These are phyloP conservation scores for Anadara kagoshimensis DNA, from an alignment of 1,140 invertebrate species.

Conservation along the genomic window DNA sequence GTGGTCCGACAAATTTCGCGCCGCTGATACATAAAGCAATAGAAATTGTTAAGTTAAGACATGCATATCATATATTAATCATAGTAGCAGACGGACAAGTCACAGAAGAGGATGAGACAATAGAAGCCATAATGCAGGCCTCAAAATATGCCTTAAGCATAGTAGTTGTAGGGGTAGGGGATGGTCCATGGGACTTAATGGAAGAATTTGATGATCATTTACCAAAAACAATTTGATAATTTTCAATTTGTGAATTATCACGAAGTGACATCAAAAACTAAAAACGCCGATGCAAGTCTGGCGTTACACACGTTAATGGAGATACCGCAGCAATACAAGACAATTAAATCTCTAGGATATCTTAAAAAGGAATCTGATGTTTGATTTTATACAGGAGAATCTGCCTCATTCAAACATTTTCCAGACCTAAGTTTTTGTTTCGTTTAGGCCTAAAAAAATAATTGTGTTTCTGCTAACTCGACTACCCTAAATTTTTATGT, in stretches of 20 bases:
- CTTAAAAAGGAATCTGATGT: slow-evolving; percentile 23
- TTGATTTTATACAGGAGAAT: not conserved
- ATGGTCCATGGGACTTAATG: slow-evolving; percentile 78
- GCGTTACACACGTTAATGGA: slow-evolving; percentile 77
- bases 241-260: slow-evolving; percentile 79
- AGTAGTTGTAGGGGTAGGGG: slow-evolving; percentile 78
- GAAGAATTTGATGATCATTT: slow-evolving; percentile 77
- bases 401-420: not conserved
- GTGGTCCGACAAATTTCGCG: slow-evolving; percentile 77
- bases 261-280: slow-evolving; percentile 70
- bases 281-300: slow-evolving; percentile 74
- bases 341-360: slow-evolving; percentile 73
- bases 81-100: slow-evolving; percentile 78
- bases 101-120: slow-evolving; percentile 73
- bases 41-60: slow-evolving; percentile 71
- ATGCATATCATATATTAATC: slow-evolving; percentile 76
- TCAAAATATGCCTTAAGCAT: slow-evolving; percentile 77
- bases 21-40: slow-evolving; percentile 76
- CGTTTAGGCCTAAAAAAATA: not conserved
- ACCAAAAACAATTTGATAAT: slow-evolving; percentile 77
- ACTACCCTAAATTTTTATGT: not conserved
- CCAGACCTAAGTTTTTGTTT: not conserved
- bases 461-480: not conserved
- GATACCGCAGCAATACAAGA: slow-evolving; percentile 77
- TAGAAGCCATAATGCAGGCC: slow-evolving; percentile 76